Base-by-base conservation (phyloP, 1,140 invertebrate genomes). In the Idris sp. region DNA sequence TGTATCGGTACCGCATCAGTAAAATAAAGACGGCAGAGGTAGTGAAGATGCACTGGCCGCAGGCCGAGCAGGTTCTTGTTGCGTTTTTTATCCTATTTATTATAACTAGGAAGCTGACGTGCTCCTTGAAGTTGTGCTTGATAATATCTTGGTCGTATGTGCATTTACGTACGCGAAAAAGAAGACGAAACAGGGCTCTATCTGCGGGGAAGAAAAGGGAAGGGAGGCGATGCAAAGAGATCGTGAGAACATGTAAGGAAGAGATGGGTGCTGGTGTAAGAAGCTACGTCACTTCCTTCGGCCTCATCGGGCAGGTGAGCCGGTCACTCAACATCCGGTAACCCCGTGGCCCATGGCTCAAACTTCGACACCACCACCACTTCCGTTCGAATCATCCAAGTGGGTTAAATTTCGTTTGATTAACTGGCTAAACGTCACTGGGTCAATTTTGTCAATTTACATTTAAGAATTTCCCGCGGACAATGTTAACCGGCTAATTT, bases 21-120 rank as follows among this genome's bases (percentile, higher is more conserved):
- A 16, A 69, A 49, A 54, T 30, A 46, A 46, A 64, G 58, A 59
- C 35, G 16, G 28, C 33, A 19, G 35, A 40, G 49, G 74, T 46
- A 51, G 59, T 61, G 71, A 72, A 77, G 79, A 72, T 43, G 77
- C 53, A 79, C 59, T 76, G 72, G 83, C 85, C 83, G 74, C 69
- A 81, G 84, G 83, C 84, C 81, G 79, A 81, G 83, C 84, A 85
- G 81, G 85, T 84, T 86, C 83, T 84, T 82, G 79, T 78, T 56
- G 62, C 40, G 73, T 76, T 85, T 83, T 83, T 84, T 80, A 65
- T 68, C 64, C 48, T 80, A 78, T 85, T 85, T 85, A 84, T 86
- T 85, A 84, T 84, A 83, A 84, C 84, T 86, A 85, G 82, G 83
- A 85, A 85, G 83, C 79, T 75, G 79, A 80, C 62, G 76, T 74